A percentile compares a stretch with the other conserved stretches of the same genome.
Conservation (phyloP, 1,140 invertebrate genomes). For the Rhyzopertha dominica region DNA sequence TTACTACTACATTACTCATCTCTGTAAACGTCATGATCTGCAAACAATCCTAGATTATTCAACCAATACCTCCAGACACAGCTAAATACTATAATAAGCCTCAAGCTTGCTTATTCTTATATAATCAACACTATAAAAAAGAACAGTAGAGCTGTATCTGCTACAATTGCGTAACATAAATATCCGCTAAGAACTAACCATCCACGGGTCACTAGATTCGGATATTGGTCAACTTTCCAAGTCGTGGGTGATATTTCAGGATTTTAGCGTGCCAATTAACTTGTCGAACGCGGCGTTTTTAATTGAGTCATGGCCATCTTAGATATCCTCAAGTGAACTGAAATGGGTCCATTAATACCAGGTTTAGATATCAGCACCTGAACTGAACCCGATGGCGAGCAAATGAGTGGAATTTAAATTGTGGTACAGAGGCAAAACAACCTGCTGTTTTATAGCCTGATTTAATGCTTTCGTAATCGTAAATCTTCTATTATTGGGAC, state of each 20-base stretch:
- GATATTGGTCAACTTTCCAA: conserved; percentile 26
- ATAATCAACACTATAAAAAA: too few relatives aligned
- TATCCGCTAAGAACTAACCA: too few relatives aligned
- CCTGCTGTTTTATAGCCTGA: conserved; percentile 25
- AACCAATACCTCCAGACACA: conserved; percentile 10
- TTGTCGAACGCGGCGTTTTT: conserved; percentile 17
- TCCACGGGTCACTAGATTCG: conserved; percentile 29
- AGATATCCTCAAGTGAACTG: conserved; percentile 6
- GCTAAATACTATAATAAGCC: conserved; percentile 15
- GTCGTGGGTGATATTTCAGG: conserved; percentile 30
- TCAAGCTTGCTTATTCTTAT: too few relatives aligned
- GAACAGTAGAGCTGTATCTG: too few relatives aligned
- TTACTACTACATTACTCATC: too few relatives aligned
- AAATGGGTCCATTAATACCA: conserved; percentile 10
- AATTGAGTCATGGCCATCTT: conserved; percentile 20
- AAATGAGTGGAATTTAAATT: conserved; percentile 22
- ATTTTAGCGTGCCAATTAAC: conserved; percentile 20
- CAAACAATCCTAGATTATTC: too few relatives aligned
- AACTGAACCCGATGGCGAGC: conserved; percentile 12
- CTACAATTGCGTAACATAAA: too few relatives aligned
- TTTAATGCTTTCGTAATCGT: conserved; percentile 21
- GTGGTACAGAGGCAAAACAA: conserved; percentile 22
- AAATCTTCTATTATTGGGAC: conserved; percentile 25
- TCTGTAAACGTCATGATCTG: too few relatives aligned
- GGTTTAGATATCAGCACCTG: conserved; percentile 21